Evolutionary conservation across 2,797 vertebrate genomes (phyloP).

Genomic region (Tolypeutes matacus): DNA sequence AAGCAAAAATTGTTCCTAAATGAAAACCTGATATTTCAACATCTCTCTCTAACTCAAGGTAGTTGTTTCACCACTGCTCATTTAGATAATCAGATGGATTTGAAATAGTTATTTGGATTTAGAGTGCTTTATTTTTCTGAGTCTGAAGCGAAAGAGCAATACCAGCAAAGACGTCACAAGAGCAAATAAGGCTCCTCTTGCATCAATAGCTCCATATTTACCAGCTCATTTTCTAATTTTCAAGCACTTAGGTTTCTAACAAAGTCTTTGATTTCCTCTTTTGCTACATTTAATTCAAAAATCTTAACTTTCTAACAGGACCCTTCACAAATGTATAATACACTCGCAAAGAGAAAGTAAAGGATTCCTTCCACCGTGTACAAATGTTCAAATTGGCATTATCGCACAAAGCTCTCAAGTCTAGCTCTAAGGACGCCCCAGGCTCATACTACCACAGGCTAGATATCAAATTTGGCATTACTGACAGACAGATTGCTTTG

Average conservation of each 20-base stretch:
- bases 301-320: background rate
- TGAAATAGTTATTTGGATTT: conserved; percentile 9
- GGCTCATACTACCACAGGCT: background rate
- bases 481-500: background rate
- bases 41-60: background rate
- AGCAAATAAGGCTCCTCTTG: background rate
- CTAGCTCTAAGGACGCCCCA: background rate
- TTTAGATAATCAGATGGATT: conserved; percentile 45
- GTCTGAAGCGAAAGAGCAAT: background rate
- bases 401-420: background rate
- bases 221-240: background rate
- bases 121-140: background rate
- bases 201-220: background rate
- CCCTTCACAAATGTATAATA: background rate
- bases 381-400: conserved; percentile 23
- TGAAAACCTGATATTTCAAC: background rate
- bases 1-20: background rate
- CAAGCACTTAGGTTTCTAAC: conserved; percentile 2
- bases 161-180: conserved; percentile 22
- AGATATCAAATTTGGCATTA: background rate
- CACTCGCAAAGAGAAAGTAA: background rate
- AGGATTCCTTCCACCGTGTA: background rate
- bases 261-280: conserved; percentile 13
- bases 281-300: conserved; percentile 25
- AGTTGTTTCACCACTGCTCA: background rate